phyloP scores from a whole-genome alignment of 1,140 invertebrate genomes.

The Papilio dardanus region DNA sequence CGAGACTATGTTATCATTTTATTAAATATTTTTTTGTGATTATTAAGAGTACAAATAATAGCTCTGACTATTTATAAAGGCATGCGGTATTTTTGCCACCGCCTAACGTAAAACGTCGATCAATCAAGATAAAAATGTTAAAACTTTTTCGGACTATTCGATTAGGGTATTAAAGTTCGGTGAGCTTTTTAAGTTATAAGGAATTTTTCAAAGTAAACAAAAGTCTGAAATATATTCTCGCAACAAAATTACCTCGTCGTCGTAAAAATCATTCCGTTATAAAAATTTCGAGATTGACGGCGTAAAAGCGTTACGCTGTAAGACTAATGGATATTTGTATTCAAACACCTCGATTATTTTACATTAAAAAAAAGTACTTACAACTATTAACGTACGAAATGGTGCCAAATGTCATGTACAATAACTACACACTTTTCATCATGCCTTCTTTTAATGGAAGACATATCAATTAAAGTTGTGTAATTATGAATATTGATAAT shows the following conservation, averaged over 20 bases:
- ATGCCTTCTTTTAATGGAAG: too few relatives aligned
- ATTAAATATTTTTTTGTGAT: background rate
- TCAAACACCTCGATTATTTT: slow-evolving; percentile 21
- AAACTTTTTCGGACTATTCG: background rate
- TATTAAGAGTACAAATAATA: background rate
- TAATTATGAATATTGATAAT: too few relatives aligned
- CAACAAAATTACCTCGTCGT: slow-evolving; percentile 11
- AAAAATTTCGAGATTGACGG: slow-evolving; percentile 18
- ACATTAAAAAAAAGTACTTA: too few relatives aligned
- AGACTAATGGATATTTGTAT: slow-evolving; percentile 23
- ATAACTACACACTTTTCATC: too few relatives aligned
- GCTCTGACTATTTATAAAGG: background rate
- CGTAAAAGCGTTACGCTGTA: slow-evolving; percentile 25
- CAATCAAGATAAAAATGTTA: background rate
- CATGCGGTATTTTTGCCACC: background rate
- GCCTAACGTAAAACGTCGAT: background rate
- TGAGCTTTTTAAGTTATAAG: background rate
- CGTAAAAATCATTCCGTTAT: slow-evolving; percentile 16
- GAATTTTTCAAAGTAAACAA: slow-evolving; percentile 1
- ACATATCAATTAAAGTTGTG: too few relatives aligned
- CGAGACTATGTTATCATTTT: too few relatives aligned
- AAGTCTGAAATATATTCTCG: background rate
- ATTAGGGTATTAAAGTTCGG: background rate
- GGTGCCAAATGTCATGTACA: too few relatives aligned
- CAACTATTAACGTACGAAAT: too few relatives aligned